Evolutionary conservation across 2,113 vertebrate species (phyloP), one percentile per base, ranked within the genome.

Genomic region (Chascanopsetta lugubris): DNA sequence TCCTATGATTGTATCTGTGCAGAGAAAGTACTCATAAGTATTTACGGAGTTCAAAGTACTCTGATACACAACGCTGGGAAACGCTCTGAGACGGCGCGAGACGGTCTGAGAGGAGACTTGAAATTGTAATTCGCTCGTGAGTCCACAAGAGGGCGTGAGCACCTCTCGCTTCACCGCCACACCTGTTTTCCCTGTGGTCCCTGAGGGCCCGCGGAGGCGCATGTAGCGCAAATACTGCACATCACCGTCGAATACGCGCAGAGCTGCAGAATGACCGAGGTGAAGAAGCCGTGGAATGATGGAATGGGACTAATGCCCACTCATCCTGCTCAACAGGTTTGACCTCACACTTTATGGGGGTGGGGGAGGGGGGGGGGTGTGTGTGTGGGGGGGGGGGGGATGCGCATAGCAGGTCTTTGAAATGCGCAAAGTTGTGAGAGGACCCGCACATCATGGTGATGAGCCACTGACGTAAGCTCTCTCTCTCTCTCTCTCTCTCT

Each of bases 271-370:
- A 10, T 13, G 53, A 10, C 30, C 29, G 8, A 1, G 42, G 42
- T 49, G 30, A 48, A 53, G 47, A 27, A 36, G 57, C 54, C 73
- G 34, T 62, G 80, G 71, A 45, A 38, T n/a, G n/a, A n/a, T n/a
- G n/a, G n/a, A n/a, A 72, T 75, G 75, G 20, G 59, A 75, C 72
- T 74, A 63, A 45, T 53, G 30, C 51, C 30, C 27, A 47, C 56
- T 45, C 26, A 71, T 77, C 80, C 68, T 57, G 83, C 69, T 45
- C 54, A 85, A 80, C 87, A 36, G 84, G 80, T 88, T 75, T 59
- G 65, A n/a, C 55, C 75, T 47, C 2, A 8, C 18, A 49, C 27
- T 48, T 30, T 48, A 12, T 56, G 38, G 47, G 26, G 8, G 15
- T 17, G 49, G 45, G 50, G 53, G 54, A 66, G 56, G 49, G 45